Evolutionary conservation across 2,797 vertebrate species (phyloP).

Genomic region (Pteropus rufus): DNA sequence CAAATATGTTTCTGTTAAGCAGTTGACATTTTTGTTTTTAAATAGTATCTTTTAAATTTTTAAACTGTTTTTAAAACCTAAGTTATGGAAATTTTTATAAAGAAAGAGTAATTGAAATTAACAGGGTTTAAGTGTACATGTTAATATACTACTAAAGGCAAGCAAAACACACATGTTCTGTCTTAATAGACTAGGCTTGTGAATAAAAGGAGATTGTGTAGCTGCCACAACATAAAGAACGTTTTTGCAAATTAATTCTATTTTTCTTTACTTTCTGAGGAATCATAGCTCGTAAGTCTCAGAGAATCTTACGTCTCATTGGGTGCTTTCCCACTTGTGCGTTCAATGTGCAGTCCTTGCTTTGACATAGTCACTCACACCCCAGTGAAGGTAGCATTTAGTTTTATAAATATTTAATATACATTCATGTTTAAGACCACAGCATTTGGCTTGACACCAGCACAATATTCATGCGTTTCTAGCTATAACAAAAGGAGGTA

Average conservation of each 20-base stretch:
- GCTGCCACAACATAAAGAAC: not conserved
- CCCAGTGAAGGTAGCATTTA: not conserved
- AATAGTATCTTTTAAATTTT: not conserved
- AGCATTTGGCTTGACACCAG: not conserved
- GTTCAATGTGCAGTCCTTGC: not conserved
- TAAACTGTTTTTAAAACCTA: not conserved
- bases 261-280: not conserved
- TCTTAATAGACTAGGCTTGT: not conserved
- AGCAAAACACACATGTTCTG: not conserved
- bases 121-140: not conserved
- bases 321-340: not conserved
- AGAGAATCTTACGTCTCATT: not conserved
- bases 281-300: not conserved
- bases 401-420: not conserved
- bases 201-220: not conserved
- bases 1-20: not conserved
- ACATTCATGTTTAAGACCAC: not conserved
- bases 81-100: not conserved
- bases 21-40: constrained; percentile 20
- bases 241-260: not conserved
- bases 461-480: not conserved
- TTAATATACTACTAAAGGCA: not conserved
- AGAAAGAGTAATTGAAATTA: not conserved
- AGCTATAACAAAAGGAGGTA: not conserved
- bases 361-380: not conserved